Conservation (phyloP, 2,113 vertebrate genomes). For the Myotis yumanensis region DNA sequence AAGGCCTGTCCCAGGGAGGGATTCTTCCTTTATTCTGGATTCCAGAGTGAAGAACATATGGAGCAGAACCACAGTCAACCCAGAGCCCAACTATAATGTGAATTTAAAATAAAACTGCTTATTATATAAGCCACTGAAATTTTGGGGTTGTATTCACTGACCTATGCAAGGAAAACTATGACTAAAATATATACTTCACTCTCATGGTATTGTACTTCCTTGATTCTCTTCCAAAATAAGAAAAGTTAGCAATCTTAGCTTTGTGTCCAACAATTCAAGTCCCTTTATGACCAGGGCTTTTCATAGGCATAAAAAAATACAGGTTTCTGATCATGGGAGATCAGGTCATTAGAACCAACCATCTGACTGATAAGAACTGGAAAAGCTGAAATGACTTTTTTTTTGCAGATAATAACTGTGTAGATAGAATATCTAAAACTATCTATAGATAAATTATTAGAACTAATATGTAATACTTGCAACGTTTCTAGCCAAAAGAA, state of each 20-base stretch:
- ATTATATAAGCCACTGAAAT: not conserved
- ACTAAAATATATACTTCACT: not conserved
- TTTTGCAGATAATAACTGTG: not conserved
- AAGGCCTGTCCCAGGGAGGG: not conserved
- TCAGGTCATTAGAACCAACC: not conserved
- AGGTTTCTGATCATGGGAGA: not conserved
- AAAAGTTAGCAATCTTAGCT: not conserved
- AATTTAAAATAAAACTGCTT: not conserved
- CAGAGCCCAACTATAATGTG: not conserved
- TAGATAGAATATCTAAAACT: not conserved
- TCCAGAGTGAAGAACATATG: constrained; percentile 26
- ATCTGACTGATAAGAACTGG: not conserved
- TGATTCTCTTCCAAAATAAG: constrained; percentile 5
- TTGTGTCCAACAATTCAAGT: not conserved
- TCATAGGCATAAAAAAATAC: not conserved
- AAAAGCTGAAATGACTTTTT: not conserved
- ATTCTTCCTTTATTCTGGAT: not conserved
- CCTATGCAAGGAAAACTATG: not conserved
- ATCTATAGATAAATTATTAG: not conserved
- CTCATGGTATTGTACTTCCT: not conserved
- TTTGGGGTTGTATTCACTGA: not conserved
- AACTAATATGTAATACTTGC: constrained; percentile 18
- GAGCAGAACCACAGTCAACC: not conserved
- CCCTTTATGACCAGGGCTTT: not conserved
- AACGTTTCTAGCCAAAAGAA: constrained; percentile 4